Evolutionary conservation across 2,797 vertebrate genomes (phyloP).

Genomic region (Antennarius maculatus): DNA sequence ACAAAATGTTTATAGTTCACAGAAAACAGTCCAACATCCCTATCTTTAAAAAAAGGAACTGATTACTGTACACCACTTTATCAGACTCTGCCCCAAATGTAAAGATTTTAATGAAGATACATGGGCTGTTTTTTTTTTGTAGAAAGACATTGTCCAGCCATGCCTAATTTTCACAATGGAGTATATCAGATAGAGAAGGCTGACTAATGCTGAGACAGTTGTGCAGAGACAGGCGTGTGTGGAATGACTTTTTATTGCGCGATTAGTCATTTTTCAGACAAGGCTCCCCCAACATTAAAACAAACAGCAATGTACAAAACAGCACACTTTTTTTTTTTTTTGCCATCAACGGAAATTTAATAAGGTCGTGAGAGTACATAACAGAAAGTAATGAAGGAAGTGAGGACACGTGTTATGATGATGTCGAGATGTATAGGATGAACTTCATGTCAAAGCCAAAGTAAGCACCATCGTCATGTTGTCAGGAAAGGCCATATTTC

Average conservation of each 20-base stretch:
- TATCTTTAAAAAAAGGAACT: no score
- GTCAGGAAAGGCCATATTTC: slow-evolving; percentile 83
- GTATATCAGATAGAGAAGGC: slow-evolving; percentile 12
- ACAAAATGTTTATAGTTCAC: no score
- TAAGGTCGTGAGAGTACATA: slow-evolving; percentile 85
- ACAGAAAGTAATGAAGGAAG: slow-evolving; percentile 78
- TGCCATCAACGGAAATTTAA: slow-evolving; percentile 85
- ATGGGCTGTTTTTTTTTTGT: no score
- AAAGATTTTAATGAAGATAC: no score
- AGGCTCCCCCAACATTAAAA: slow-evolving; percentile 83
- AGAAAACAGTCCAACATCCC: no score
- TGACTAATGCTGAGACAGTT: slow-evolving; percentile 48
- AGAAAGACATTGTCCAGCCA: no score
- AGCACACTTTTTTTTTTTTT: slow-evolving; percentile 75
- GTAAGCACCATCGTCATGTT: slow-evolving; percentile 86
- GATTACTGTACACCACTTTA: no score
- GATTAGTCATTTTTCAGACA: slow-evolving; percentile 86
- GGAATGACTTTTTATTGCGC: slow-evolving; percentile 86
- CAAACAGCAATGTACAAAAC: slow-evolving; percentile 85
- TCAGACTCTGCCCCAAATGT: no score
- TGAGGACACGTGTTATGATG: slow-evolving; percentile 72
- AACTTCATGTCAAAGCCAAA: slow-evolving; percentile 84
- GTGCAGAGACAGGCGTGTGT: slow-evolving; percentile 68
- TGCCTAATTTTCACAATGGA: background rate
- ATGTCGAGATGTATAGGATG: slow-evolving; percentile 77